Percentiles rank a stretch among this genome's conserved stretches.
These are phyloP conservation scores for Corticium candelabrum DNA, from an alignment of 37 sponge, comb jelly and placozoan species.

Conservation along the genomic window DNA sequence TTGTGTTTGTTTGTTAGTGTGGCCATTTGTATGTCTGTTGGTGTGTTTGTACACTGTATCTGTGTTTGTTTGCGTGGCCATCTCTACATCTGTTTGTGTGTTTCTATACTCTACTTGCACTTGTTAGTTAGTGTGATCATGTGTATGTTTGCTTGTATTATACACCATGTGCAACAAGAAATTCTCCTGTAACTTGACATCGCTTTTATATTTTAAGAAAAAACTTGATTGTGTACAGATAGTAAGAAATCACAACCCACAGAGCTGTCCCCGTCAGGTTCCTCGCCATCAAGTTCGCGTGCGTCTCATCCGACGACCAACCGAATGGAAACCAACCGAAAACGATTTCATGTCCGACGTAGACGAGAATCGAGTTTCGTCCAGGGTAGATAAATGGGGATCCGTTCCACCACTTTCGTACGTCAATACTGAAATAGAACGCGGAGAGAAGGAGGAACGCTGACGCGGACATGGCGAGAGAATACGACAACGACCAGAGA, in stretches of 20 bases:
- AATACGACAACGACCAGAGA: constrained; percentile 92
- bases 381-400: constrained; percentile 83
- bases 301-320: constrained; percentile 21
- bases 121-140: too few species aligned
- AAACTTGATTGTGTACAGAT: constrained; percentile 66
- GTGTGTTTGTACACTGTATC: too few species aligned
- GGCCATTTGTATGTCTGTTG: too few species aligned
- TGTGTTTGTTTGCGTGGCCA: too few species aligned
- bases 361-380: constrained; percentile 86
- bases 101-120: too few species aligned
- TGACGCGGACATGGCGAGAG: constrained; percentile 57
- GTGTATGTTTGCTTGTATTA: too few species aligned
- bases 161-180: too few species aligned
- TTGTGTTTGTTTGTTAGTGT: too few species aligned
- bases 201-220: constrained; percentile 86
- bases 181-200: too few species aligned
- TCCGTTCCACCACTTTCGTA: constrained; percentile 63
- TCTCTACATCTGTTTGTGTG: too few species aligned
- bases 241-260: constrained; percentile 71
- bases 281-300: constrained; percentile 31
- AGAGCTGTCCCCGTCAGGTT: constrained; percentile 48
- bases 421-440: constrained; percentile 71
- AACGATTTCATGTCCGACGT: constrained; percentile 72
- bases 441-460: constrained; percentile 61
- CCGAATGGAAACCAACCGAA: constrained; percentile 75